Evolutionary conservation across 2,113 vertebrate genomes (phyloP).

Genomic region (Rutilus rutilus): DNA sequence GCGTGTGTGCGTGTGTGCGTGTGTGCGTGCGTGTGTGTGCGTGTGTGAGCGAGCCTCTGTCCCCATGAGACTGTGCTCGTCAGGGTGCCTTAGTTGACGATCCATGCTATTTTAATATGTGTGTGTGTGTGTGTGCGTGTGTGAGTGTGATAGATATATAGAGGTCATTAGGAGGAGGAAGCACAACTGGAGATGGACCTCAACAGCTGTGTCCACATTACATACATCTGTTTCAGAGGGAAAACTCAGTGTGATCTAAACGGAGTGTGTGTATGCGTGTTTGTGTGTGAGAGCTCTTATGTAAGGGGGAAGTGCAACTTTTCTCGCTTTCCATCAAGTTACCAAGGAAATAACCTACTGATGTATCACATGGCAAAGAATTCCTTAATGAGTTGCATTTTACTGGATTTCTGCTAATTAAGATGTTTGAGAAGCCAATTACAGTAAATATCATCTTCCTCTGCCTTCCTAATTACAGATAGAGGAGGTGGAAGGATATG

Average conservation of each 20-base stretch:
- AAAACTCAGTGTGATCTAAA: slow-evolving; percentile 43
- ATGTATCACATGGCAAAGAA: slow-evolving; percentile 32
- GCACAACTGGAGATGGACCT: slow-evolving; percentile 50
- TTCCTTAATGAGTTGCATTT: slow-evolving; percentile 40
- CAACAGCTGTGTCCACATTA: slow-evolving; percentile 55
- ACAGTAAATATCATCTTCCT: slow-evolving; percentile 35
- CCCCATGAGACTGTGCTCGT: slow-evolving; percentile 10
- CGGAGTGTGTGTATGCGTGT: slow-evolving; percentile 15
- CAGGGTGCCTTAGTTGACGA: slow-evolving; percentile 39
- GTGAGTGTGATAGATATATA: slow-evolving; percentile 45
- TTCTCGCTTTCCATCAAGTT: slow-evolving; percentile 31
- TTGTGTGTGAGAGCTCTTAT: background rate
- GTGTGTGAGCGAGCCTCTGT: background rate
- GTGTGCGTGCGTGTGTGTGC: slow-evolving; percentile 26
- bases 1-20: slow-evolving; percentile 28
- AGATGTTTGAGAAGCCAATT: slow-evolving; percentile 50
- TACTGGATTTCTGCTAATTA: slow-evolving; percentile 35
- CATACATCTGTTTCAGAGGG: slow-evolving; percentile 54
- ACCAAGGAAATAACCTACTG: slow-evolving; percentile 36
- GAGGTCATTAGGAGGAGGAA: slow-evolving; percentile 56
- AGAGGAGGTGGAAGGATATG: slow-evolving; percentile 8
- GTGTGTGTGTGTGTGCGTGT: slow-evolving; percentile 25
- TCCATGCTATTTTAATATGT: slow-evolving; percentile 43
- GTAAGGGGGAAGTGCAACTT: slow-evolving; percentile 5
- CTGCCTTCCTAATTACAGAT: slow-evolving; percentile 35